Conservation (phyloP, 2,888 invertebrate species). For the Mesochorus sp. region DNA sequence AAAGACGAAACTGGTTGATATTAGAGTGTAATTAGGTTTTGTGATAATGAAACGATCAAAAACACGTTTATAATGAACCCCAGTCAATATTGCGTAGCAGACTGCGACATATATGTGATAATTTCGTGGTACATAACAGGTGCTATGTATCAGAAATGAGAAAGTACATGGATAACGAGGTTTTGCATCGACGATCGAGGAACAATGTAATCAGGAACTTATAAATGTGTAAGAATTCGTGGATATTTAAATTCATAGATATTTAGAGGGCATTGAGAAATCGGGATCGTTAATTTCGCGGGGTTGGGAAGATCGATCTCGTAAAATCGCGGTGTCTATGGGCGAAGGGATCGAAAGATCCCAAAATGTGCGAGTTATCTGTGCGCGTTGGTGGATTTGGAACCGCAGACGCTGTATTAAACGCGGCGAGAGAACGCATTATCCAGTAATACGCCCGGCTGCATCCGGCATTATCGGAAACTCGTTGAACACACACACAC, state of each 20-base stretch:
- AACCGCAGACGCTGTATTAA: constrained; percentile 52
- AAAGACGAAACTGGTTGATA: no score
- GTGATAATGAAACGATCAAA: no score
- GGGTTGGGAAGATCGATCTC: constrained; percentile 43
- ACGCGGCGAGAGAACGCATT: constrained; percentile 68
- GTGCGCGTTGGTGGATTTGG: neutral
- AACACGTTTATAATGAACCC: no score
- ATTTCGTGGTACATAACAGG: no score
- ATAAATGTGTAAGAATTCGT: neutral
- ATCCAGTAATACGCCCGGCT: constrained; percentile 75
- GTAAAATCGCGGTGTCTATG: neutral
- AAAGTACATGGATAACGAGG: no score
- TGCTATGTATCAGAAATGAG: no score
- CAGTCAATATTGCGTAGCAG: no score
- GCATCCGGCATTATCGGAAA: constrained; percentile 77
- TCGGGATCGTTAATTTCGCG: constrained; percentile 6
- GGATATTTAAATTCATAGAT: neutral
- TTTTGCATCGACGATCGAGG: neutral
- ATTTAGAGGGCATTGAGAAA: neutral
- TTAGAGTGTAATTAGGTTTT: no score
- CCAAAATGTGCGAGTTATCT: neutral
- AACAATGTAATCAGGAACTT: constrained; percentile 14
- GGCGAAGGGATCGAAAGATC: constrained; percentile 25
- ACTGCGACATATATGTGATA: no score
- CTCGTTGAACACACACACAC: constrained; percentile 66